Evolutionary conservation across 2,113 vertebrate species (phyloP).

Genomic region (Chascanopsetta lugubris): DNA sequence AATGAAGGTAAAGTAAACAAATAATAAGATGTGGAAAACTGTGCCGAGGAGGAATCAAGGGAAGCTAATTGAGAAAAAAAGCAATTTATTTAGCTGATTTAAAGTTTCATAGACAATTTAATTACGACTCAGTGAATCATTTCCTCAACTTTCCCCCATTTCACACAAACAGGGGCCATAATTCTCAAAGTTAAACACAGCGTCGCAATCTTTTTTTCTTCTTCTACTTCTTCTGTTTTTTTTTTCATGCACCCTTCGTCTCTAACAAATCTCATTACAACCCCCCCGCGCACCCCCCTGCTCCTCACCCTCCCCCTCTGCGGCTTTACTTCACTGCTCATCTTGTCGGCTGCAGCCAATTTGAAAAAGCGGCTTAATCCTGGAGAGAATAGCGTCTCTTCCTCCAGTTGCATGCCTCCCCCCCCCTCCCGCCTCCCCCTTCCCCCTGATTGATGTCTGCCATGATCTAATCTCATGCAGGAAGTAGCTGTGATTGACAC

Average conservation of each 20-base stretch:
- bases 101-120: constrained; percentile 79
- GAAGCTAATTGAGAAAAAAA: constrained; percentile 79
- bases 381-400: constrained; percentile 63
- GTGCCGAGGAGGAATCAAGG: constrained; percentile 46
- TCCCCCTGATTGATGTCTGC: constrained; percentile 71
- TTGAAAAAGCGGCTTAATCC: constrained; percentile 78
- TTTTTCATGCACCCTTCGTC: constrained; percentile 32
- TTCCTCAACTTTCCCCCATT: constrained; percentile 72
- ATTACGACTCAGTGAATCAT: constrained; percentile 76
- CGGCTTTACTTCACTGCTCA: constrained; percentile 56
- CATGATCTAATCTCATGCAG: constrained; percentile 72
- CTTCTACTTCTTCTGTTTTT: no score
- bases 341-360: constrained; percentile 75
- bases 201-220: not conserved
- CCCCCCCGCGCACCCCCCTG: no score
- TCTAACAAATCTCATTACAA: constrained; percentile 70
- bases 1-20: constrained; percentile 53
- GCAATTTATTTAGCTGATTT: constrained; percentile 80
- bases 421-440: constrained; percentile 5
- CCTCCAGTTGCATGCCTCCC: constrained; percentile 52
- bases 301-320: constrained; percentile 30
- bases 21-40: constrained; percentile 41
- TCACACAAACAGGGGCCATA: constrained; percentile 54
- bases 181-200: constrained; percentile 72
- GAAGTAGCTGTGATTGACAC: constrained; percentile 71